phyloP scores from a whole-genome alignment of 2,888 invertebrate species.

The Leistus spinibarbis region DNA sequence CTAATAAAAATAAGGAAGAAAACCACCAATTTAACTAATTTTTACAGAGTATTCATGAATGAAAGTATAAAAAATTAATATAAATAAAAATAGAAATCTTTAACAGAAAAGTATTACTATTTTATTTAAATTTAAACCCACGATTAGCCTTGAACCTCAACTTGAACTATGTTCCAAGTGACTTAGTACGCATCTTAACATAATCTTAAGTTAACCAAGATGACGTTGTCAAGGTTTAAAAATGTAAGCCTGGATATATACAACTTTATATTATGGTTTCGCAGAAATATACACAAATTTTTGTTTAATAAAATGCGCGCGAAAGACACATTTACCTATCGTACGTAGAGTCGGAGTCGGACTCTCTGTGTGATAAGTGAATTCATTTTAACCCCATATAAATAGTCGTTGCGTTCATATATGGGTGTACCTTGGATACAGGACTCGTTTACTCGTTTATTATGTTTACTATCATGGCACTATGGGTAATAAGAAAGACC shows the following conservation, averaged over 20 bases:
- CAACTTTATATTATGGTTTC: neutral
- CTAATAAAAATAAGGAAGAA: no score
- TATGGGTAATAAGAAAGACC: no score
- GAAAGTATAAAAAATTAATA: neutral
- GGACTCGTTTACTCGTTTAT: no score
- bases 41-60: neutral
- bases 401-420: no score
- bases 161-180: neutral
- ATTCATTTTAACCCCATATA: no score
- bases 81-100: neutral
- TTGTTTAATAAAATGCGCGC: no score
- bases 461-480: no score
- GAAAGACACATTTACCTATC: no score
- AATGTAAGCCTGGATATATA: neutral
- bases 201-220: neutral
- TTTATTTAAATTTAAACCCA: neutral
- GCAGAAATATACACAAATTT: neutral
- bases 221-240: neutral
- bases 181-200: neutral
- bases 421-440: no score
- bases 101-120: neutral
- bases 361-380: no score
- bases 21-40: no score
- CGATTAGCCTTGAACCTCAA: neutral
- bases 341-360: no score